A percentile compares a stretch with the other conserved stretches of the same genome.
Evolutionary conservation across 1,140 invertebrate species (phyloP).

Genomic region (Galleria mellonella): DNA sequence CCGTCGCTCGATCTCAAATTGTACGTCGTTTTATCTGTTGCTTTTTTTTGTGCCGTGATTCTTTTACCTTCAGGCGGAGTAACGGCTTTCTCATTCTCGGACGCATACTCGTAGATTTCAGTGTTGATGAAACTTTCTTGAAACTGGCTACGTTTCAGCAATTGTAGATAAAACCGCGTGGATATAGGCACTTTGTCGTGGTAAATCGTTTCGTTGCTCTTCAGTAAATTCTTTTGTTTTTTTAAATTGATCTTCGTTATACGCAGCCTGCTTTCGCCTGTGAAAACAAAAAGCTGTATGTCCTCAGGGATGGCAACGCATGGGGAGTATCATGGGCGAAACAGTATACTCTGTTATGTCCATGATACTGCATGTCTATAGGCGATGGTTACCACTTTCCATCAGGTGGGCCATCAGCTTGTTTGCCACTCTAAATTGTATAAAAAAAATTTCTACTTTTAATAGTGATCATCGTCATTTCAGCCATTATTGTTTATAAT

Average conservation of each 20-base stretch:
- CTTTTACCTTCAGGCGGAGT: constrained; percentile 27
- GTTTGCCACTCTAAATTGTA: too few relatives aligned
- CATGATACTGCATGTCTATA: too few relatives aligned
- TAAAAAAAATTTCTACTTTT: too few relatives aligned
- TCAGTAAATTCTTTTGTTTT: constrained; percentile 45
- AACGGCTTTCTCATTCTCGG: constrained; percentile 43
- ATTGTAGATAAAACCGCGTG: constrained; percentile 56
- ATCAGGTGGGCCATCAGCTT: too few relatives aligned
- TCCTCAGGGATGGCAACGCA: too few relatives aligned
- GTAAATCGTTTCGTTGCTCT: constrained; percentile 51
- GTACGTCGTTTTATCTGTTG: constrained; percentile 39
- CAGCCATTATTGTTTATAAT: too few relatives aligned
- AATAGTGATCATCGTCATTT: too few relatives aligned
- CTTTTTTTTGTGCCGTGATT: constrained; percentile 22
- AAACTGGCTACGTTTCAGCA: constrained; percentile 58
- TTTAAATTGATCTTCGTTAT: constrained; percentile 28
- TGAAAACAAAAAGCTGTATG: constrained; percentile 12
- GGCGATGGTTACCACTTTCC: too few relatives aligned
- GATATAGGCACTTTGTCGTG: constrained; percentile 62
- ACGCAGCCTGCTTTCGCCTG: constrained; percentile 24
- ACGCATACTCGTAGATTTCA: constrained; percentile 54
- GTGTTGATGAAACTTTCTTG: constrained; percentile 40
- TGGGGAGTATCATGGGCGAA: too few relatives aligned
- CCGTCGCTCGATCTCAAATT: constrained; percentile 52
- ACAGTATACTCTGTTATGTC: too few relatives aligned